phyloP scores from a whole-genome alignment of 1,140 invertebrate species.

The Asobara japonica region DNA sequence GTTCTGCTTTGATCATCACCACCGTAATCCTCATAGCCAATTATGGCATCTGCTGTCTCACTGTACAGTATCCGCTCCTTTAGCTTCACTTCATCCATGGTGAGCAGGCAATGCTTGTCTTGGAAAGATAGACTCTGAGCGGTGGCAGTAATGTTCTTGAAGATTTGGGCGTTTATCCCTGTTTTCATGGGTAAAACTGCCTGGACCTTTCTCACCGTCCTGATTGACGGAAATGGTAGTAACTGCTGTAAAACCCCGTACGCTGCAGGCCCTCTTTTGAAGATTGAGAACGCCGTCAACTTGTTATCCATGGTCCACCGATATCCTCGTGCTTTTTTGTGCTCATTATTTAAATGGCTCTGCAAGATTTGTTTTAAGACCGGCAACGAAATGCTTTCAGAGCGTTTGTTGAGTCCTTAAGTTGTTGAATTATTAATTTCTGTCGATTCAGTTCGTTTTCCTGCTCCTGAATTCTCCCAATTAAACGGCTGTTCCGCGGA shows the following conservation, averaged over 20 bases:
- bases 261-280: slow-evolving; percentile 23
- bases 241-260: slow-evolving; percentile 34
- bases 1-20: not conserved
- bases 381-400: not conserved
- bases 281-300: not conserved
- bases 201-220: slow-evolving; percentile 32
- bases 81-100: slow-evolving; percentile 56
- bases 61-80: slow-evolving; percentile 44
- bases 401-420: too few relatives aligned
- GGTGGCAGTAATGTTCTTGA: slow-evolving; percentile 41
- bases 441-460: too few relatives aligned
- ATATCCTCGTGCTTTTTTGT: not conserved
- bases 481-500: too few relatives aligned
- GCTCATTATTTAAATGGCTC: not conserved
- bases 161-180: slow-evolving; percentile 46
- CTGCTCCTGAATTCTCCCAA: too few relatives aligned
- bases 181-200: slow-evolving; percentile 36
- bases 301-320: slow-evolving; percentile 4
- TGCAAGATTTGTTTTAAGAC: not conserved
- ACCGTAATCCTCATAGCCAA: slow-evolving; percentile 45
- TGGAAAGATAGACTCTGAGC: slow-evolving; percentile 36
- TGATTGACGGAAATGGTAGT: slow-evolving; percentile 36
- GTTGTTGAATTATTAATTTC: too few relatives aligned
- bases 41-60: slow-evolving; percentile 40
- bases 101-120: slow-evolving; percentile 46